A percentile compares a stretch with the other conserved stretches of the same genome.
These are phyloP conservation scores for Caretta caretta DNA, from an alignment of 2,113 vertebrate species.

Conservation along the genomic window DNA sequence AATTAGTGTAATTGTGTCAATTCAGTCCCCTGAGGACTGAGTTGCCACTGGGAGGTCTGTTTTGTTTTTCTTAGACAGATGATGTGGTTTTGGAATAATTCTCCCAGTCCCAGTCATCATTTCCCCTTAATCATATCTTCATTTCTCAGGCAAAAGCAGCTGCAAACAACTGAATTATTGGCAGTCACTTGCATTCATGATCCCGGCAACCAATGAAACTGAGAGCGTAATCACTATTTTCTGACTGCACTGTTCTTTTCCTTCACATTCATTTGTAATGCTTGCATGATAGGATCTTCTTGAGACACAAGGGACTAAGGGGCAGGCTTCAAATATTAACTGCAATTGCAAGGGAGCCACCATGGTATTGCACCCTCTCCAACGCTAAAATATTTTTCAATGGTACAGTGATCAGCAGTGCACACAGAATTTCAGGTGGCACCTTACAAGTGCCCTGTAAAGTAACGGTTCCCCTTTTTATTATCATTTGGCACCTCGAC, in stretches of 20 bases:
- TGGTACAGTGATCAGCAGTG: background rate
- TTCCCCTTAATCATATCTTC: background rate
- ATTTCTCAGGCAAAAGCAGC: background rate
- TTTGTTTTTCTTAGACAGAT: constrained; percentile 8
- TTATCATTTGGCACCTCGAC: background rate
- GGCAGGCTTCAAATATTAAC: background rate
- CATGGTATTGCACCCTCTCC: rapidly evolving
- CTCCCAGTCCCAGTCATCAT: background rate
- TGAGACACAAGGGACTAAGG: background rate
- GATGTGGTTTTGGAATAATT: background rate
- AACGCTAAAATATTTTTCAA: background rate
- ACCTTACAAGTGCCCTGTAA: background rate
- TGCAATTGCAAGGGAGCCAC: background rate
- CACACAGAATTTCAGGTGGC: background rate
- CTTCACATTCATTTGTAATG: rapidly evolving
- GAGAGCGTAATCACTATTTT: background rate
- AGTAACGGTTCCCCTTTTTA: background rate
- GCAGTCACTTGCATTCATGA: rapidly evolving
- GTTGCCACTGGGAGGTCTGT: constrained; percentile 14
- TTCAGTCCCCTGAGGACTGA: constrained; percentile 14
- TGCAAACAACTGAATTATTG: background rate
- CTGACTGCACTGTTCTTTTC: background rate
- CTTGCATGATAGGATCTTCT: background rate
- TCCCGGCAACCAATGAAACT: rapidly evolving
- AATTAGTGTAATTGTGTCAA: constrained; percentile 43